Conservation (phyloP, 1,140 invertebrate species). For the Drosophila tristis region DNA sequence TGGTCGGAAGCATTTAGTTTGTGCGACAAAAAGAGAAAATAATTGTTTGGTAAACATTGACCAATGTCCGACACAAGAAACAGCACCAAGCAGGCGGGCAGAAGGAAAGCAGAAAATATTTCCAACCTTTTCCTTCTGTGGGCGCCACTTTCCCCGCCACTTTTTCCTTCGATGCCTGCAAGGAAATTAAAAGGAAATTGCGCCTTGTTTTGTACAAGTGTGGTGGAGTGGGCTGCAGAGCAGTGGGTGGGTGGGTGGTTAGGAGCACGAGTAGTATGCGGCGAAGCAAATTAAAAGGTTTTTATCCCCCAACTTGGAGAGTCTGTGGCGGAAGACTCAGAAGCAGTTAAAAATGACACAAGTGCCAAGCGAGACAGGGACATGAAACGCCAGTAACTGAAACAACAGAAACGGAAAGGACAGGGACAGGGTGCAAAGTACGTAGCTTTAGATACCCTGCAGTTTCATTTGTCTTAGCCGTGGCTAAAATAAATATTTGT, state of each 20-base stretch:
- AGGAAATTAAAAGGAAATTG: constrained; percentile 81
- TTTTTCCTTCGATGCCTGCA: constrained; percentile 34
- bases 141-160: constrained; percentile 27
- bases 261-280: constrained; percentile 20
- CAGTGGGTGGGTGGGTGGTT: background rate
- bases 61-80: constrained; percentile 45
- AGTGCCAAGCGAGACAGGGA: constrained; percentile 43
- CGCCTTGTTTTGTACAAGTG: constrained; percentile 52
- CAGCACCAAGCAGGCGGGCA: constrained; percentile 3
- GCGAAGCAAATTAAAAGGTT: constrained; percentile 59
- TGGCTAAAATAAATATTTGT: no score
- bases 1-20: constrained; percentile 66
- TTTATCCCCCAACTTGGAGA: constrained; percentile 57
- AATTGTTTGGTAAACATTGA: constrained; percentile 79
- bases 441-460: no score
- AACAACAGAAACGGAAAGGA: constrained; percentile 3
- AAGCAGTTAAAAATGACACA: constrained; percentile 76
- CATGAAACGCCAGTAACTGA: constrained; percentile 19
- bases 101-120: constrained; percentile 55
- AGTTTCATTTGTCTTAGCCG: no score
- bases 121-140: constrained; percentile 39
- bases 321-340: constrained; percentile 32
- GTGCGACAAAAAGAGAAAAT: constrained; percentile 71
- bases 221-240: background rate
- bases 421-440: no score